Evolutionary conservation across 2,113 vertebrate genomes (phyloP), one percentile per base, ranked within the genome.

Genomic region (Salvator merianae): DNA sequence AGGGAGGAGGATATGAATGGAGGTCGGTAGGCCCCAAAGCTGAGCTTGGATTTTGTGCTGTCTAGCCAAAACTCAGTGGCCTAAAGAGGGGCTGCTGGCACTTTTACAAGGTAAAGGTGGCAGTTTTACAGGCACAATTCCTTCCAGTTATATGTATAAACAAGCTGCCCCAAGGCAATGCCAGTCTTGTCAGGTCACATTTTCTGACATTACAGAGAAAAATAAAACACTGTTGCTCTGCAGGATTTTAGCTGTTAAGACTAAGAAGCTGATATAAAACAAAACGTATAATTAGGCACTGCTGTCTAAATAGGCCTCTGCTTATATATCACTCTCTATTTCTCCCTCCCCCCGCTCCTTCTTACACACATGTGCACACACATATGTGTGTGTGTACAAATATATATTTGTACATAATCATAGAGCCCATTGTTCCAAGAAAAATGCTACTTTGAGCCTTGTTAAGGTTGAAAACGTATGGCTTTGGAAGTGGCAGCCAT

Each of bases 51-150:
- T 1, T 72, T 79, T 30, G 69, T 68, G 69, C 68, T 87, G 28
- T 77, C 77, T 47, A 87, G 63, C 76, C 71, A 50, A 14, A 68
- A 71, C 71, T 90, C 70, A 2, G 0, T 75, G 83, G 76, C 90
- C 70, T 81, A 43, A 72, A 85, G 81, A 86, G 63, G 28, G n/a
- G 65, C 1, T 1, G 62, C 74, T 68, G 40, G 77, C 83, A 78
- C 32, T 70, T 87, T 62, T 87, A 70, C 80, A 28, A n/a, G 53
- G 53, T n/a, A 47, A 1, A 1, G 53, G 75, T 73, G 63, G 70
- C 79, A 68, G 32, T 77, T 87, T 65, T 86, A 73, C 80, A 26
- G 50, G 36, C 62, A 63, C 36, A 40, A 76, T 83, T 53, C 75
- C 66, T 72, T 81, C 12, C 0, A 36, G 72, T 50, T 69, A 59